Conservation (phyloP, 1,140 invertebrate species). For the fruit fly (Drosophila melanogaster) region DNA sequence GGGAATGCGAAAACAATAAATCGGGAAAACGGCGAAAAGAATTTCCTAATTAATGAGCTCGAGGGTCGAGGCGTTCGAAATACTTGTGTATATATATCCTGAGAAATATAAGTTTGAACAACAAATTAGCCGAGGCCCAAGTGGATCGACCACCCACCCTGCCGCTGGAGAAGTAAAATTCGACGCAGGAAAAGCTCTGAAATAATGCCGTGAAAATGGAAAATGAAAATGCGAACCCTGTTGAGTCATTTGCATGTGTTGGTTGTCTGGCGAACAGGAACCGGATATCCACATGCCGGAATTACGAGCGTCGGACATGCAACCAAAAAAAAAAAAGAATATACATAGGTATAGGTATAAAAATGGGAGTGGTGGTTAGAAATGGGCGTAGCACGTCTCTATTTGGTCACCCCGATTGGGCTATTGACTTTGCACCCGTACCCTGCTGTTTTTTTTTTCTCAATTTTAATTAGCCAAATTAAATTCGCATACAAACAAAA, state of each 20-base stretch:
- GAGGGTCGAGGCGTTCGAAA: conserved; percentile 11
- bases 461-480: conserved; percentile 76
- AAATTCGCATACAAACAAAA: conserved; percentile 46
- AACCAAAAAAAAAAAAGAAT: conserved; percentile 15
- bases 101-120: conserved; percentile 67
- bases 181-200: neutral
- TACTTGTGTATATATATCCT: conserved; percentile 25
- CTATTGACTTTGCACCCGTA: conserved; percentile 38
- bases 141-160: conserved; percentile 9
- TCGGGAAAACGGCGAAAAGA: conserved; percentile 48
- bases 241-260: conserved; percentile 37
- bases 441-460: conserved; percentile 8
- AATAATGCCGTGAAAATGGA: conserved; percentile 1
- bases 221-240: conserved; percentile 15
- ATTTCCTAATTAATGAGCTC: conserved; percentile 68
- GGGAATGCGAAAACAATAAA: conserved; percentile 63
- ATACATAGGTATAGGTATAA: no score
- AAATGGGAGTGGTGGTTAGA: conserved; percentile 16
- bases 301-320: conserved; percentile 38
- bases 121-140: conserved; percentile 53
- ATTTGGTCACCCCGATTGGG: conserved; percentile 47
- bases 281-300: conserved; percentile 42
- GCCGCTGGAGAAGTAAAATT: conserved; percentile 8
- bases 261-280: conserved; percentile 34
- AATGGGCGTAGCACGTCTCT: conserved; percentile 14